Conservation (phyloP, 2,797 vertebrate genomes). For the Danio jaintianensis region DNA sequence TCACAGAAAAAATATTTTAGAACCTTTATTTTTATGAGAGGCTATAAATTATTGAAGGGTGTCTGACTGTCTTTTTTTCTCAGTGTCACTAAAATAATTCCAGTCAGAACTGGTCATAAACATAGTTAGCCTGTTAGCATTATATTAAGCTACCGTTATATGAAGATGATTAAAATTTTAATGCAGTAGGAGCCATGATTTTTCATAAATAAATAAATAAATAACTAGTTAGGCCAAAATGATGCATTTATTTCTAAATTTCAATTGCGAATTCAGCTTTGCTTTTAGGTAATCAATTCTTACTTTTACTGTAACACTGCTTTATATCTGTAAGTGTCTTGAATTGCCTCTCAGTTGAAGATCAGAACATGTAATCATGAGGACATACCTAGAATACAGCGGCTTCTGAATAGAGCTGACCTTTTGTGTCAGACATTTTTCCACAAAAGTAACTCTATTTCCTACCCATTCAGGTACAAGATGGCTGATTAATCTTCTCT, state of each 20-base stretch:
- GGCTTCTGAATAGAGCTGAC: slow-evolving; percentile 66
- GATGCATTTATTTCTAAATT: too few species aligned
- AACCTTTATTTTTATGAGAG: too few species aligned
- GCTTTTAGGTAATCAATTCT: background rate
- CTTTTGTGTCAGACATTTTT: slow-evolving; percentile 69
- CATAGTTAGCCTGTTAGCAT: slow-evolving; percentile 19
- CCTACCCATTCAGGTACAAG: slow-evolving; percentile 21
- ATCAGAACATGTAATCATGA: slow-evolving; percentile 70
- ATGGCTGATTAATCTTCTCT: slow-evolving; percentile 2
- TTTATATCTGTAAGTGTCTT: slow-evolving; percentile 62
- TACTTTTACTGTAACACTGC: slow-evolving; percentile 1
- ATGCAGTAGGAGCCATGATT: too few species aligned
- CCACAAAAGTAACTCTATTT: slow-evolving; percentile 65
- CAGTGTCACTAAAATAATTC: background rate
- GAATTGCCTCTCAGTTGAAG: slow-evolving; percentile 70
- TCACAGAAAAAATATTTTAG: too few species aligned
- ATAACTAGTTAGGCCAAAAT: too few species aligned
- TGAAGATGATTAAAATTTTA: slow-evolving; percentile 47
- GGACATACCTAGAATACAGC: slow-evolving; percentile 66
- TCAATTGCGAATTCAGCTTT: background rate
- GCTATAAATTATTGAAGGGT: background rate
- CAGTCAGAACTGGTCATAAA: background rate
- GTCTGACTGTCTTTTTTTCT: background rate
- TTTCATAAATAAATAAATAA: too few species aligned
- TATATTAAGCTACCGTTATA: slow-evolving; percentile 29